Conservation (phyloP, 2,888 invertebrate genomes). For the Cheilosia scutellata region DNA sequence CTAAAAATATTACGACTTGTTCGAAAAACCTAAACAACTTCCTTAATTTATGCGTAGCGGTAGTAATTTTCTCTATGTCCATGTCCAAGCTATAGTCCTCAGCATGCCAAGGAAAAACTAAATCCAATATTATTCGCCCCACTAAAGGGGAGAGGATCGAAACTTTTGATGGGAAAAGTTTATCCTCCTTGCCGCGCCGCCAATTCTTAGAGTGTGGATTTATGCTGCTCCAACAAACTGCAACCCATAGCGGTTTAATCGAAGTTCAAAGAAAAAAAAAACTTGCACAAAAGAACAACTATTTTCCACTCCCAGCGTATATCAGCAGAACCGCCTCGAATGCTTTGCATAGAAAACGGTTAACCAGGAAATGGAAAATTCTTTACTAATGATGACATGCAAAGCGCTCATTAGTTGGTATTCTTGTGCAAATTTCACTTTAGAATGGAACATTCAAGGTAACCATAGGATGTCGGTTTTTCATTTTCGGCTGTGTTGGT, state of each 20-base stretch:
- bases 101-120: background rate
- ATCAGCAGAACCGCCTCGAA: background rate
- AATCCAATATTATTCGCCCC: slow-evolving; percentile 27
- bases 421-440: slow-evolving; percentile 56
- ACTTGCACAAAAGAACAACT: background rate
- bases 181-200: background rate
- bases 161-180: slow-evolving; percentile 75
- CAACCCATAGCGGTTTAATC: slow-evolving; percentile 33
- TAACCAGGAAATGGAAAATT: slow-evolving; percentile 50
- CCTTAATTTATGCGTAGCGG: slow-evolving; percentile 33
- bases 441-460: slow-evolving; percentile 18
- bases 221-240: slow-evolving; percentile 27
- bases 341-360: slow-evolving; percentile 32
- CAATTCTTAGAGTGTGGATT: slow-evolving; percentile 3
- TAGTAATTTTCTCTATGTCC: slow-evolving; percentile 25
- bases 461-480: slow-evolving; percentile 34
- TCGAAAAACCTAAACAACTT: slow-evolving; percentile 13
- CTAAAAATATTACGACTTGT: too few species aligned
- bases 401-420: slow-evolving; percentile 70
- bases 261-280: slow-evolving; percentile 21
- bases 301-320: background rate
- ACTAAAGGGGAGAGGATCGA: slow-evolving; percentile 20
- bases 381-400: slow-evolving; percentile 72
- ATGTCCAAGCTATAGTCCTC: slow-evolving; percentile 9
- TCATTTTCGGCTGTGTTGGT: slow-evolving; percentile 4